Evolutionary conservation across 2,797 vertebrate genomes (phyloP).

Genomic region (Lerista edwardsae): DNA sequence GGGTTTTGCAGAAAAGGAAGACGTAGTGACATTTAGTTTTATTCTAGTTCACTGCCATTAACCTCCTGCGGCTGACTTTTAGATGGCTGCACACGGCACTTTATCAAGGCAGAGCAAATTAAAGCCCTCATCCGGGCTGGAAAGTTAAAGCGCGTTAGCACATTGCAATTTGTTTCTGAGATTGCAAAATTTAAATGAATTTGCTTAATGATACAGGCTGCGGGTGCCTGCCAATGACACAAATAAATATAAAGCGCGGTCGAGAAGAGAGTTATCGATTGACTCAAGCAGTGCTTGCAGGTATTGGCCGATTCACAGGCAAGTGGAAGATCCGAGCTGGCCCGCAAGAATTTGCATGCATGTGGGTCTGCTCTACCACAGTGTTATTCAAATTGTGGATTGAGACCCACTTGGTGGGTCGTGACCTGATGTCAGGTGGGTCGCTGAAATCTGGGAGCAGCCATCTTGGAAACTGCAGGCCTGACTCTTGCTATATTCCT

Average conservation of each 20-base stretch:
- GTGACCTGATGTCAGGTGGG: no score
- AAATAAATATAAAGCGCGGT: background rate
- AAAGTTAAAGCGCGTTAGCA: constrained; percentile 12
- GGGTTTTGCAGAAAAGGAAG: constrained; percentile 72
- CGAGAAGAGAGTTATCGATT: background rate
- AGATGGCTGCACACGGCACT: constrained; percentile 44
- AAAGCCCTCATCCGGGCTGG: constrained; percentile 24
- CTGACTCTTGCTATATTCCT: no score
- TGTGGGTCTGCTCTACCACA: no score
- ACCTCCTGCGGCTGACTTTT: constrained; percentile 67
- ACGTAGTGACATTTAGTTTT: constrained; percentile 81
- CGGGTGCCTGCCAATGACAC: constrained; percentile 19
- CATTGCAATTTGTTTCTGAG: constrained; percentile 9
- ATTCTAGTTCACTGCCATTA: constrained; percentile 77
- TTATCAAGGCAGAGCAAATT: constrained; percentile 51
- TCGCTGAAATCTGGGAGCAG: no score
- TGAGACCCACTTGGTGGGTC: no score
- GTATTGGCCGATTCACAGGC: background rate
- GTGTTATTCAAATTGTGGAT: no score
- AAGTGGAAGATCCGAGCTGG: no score
- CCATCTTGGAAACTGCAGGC: no score
- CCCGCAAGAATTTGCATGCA: background rate
- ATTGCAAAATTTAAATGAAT: constrained; percentile 19
- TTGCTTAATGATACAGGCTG: background rate
- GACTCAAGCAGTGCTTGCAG: background rate